Base-by-base conservation (phyloP, 2,888 invertebrate genomes). In the Callyntrura sp. region DNA sequence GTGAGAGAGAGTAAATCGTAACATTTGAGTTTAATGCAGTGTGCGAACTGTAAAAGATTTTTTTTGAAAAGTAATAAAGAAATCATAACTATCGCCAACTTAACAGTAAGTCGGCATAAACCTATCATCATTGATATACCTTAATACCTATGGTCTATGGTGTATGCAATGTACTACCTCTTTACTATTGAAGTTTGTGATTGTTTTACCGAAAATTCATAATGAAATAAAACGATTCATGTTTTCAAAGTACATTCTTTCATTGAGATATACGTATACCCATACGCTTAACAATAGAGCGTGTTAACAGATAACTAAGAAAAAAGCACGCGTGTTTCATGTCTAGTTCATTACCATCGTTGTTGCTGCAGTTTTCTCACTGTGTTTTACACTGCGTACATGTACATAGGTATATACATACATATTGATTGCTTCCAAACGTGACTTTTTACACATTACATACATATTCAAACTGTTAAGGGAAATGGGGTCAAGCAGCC, bases 401-500 rank as follows among this genome's bases (percentile, higher is more conserved):
- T n/a, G n/a, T n/a, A n/a, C n/a, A n/a, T n/a, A n/a, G n/a, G n/a
- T n/a, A n/a, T n/a, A n/a, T n/a, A 9, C 25, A 48, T 17, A 51
- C 2, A 14, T 45, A 76, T 28, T 23, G 55, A 20, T 43, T 57
- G 43, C 43, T 43, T 60, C 79, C 60, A 48, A 86, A 86, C 87
- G 79, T 87, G 87, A 87, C 81, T 79, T 85, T 55, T 84, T 4
- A 60, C n/a, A n/a, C n/a, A n/a, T n/a, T 70, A 57, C 70, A 76
- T 73, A 17, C 51, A 70, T 68, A 65, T 87, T 82, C 70, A 68
- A 81, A 60, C 79, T 82, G 88, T 88, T 88, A 82, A 88, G 82
- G 88, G 88, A 88, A 88, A 79, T 88, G 88, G 82, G 88, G 88
- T 88, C 88, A 88, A 88, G 82, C n/a, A n/a, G n/a, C 55, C 23